Conservation (phyloP, 2,888 invertebrate genomes). For the Sphinx pinastri region DNA sequence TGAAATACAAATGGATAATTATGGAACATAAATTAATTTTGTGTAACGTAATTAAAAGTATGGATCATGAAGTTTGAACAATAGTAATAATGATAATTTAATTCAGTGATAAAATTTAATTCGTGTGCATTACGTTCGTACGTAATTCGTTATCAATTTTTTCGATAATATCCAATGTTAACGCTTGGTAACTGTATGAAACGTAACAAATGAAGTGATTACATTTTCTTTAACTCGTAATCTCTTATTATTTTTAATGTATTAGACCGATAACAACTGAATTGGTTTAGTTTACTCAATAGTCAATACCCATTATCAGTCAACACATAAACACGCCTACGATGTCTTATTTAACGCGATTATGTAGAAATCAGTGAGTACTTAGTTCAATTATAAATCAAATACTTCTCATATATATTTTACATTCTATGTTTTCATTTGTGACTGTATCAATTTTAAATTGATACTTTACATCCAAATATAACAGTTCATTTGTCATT, state of each 20-base stretch:
- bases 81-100: too few relatives aligned
- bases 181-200: slow-evolving; percentile 44
- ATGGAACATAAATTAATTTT: too few relatives aligned
- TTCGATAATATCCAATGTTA: slow-evolving; percentile 27
- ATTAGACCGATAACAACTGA: slow-evolving; percentile 47
- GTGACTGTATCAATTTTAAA: too few relatives aligned
- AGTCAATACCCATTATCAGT: slow-evolving; percentile 27
- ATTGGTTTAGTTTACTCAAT: slow-evolving; percentile 46
- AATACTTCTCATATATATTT: not conserved
- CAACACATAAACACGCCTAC: slow-evolving; percentile 32
- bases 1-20: too few relatives aligned
- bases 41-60: too few relatives aligned
- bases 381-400: not conserved
- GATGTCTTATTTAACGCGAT: slow-evolving; percentile 65
- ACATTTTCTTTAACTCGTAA: slow-evolving; percentile 35
- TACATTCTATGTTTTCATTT: too few relatives aligned
- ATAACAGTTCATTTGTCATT: too few relatives aligned
- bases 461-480: too few relatives aligned
- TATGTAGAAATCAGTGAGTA: slow-evolving; percentile 66
- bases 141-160: not conserved
- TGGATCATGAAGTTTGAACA: too few relatives aligned
- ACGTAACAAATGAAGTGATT: slow-evolving; percentile 24
- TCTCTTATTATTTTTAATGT: slow-evolving; percentile 34
- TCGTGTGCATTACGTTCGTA: not conserved
- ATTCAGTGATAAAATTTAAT: slow-evolving; percentile 38